phyloP scores from a whole-genome alignment of 1,140 invertebrate species.

The Hyles euphorbiae region DNA sequence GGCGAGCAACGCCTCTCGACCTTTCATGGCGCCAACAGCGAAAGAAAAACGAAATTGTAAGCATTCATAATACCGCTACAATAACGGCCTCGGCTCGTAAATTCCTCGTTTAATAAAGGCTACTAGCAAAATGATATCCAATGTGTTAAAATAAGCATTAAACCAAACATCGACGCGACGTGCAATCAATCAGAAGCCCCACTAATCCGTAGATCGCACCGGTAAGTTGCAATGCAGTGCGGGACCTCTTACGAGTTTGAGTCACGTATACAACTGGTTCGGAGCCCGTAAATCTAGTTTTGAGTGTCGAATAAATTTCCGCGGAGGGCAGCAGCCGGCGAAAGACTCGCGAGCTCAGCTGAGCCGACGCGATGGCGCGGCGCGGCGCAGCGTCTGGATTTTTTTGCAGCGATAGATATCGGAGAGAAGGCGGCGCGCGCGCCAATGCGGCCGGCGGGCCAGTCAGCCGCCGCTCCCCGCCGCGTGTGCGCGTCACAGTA shows the following conservation, averaged over 20 bases:
- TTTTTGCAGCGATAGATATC: conserved; percentile 42
- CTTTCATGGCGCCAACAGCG: too few species aligned
- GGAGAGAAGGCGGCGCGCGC: conserved; percentile 42
- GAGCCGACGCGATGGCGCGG: conserved; percentile 15
- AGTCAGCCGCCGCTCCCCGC: conserved; percentile 51
- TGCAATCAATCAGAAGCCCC: too few species aligned
- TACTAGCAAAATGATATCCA: too few species aligned
- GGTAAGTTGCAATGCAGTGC: too few species aligned
- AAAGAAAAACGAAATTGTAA: too few species aligned
- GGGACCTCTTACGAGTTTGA: not conserved
- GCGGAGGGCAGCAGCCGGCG: conserved; percentile 27
- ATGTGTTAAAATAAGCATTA: too few species aligned
- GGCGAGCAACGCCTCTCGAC: too few species aligned
- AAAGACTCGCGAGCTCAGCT: conserved; percentile 23
- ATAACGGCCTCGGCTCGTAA: too few species aligned
- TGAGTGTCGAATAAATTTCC: conserved; percentile 30
- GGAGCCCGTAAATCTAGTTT: conserved; percentile 43
- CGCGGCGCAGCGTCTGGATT: conserved; percentile 12
- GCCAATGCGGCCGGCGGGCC: conserved; percentile 32
- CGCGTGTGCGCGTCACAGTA: conserved; percentile 38
- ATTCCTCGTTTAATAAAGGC: too few species aligned
- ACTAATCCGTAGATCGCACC: too few species aligned
- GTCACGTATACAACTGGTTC: conserved; percentile 30
- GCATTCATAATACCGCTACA: too few species aligned
- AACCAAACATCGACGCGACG: too few species aligned